phyloP scores from a whole-genome alignment of 2,113 vertebrate species.

The Lipotes vexillifer region DNA sequence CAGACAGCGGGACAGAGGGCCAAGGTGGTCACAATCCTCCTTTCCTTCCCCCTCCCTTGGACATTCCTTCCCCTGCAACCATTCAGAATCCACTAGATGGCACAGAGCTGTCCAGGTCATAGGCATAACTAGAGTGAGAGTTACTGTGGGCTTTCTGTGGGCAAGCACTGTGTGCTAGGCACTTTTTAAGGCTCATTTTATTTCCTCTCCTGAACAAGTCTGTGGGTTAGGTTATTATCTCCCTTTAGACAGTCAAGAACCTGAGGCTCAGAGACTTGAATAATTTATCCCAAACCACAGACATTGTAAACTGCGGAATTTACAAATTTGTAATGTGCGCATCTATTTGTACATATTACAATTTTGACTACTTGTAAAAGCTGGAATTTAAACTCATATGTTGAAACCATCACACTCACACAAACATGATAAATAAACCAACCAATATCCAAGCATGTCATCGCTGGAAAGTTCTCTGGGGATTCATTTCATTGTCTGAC shows the following conservation, averaged over 20 bases:
- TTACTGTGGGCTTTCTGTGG: fast-evolving
- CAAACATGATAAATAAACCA: neutral
- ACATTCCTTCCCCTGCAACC: neutral
- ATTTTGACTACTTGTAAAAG: neutral
- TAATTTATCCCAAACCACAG: neutral
- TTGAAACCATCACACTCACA: neutral
- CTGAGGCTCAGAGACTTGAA: neutral
- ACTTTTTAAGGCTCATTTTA: neutral
- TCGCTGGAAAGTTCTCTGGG: neutral
- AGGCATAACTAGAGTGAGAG: fast-evolving
- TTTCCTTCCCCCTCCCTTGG: fast-evolving
- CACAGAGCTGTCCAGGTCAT: neutral
- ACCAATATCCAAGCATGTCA: no score
- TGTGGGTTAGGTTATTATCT: neutral
- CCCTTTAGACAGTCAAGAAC: neutral
- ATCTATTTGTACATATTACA: neutral
- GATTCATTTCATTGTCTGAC: neutral
- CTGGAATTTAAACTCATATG: neutral
- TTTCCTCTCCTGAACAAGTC: neutral
- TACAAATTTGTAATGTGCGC: neutral
- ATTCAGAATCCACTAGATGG: neutral
- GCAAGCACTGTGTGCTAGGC: neutral
- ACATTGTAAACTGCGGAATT: neutral
- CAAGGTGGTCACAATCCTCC: neutral
- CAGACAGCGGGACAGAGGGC: neutral